These are phyloP conservation scores for Araneus ventricosus DNA, from an alignment of 1,140 invertebrate species.

Conservation along the genomic window DNA sequence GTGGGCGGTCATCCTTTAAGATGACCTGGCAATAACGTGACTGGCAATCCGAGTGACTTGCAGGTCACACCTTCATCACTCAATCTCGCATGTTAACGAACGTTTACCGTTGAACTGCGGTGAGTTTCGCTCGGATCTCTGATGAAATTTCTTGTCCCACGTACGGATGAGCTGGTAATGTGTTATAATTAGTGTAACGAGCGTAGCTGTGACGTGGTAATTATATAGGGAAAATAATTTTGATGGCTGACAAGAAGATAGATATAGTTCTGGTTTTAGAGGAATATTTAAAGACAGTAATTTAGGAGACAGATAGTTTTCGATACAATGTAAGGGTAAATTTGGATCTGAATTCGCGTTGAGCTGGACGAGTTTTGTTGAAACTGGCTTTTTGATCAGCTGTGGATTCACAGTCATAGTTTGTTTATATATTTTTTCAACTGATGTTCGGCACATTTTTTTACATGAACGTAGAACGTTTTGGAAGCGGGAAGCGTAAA, in stretches of 20 bases:
- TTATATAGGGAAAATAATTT: not conserved
- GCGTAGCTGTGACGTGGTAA: not conserved
- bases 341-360: no score
- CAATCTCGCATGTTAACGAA: conserved; percentile 12
- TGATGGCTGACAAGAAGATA: not conserved
- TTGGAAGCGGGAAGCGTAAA: no score
- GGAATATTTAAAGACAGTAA: no score
- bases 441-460: no score
- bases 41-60: not conserved
- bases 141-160: not conserved
- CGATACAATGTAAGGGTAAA: no score
- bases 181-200: not conserved
- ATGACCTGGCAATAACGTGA: conserved; percentile 48
- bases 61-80: conserved; percentile 45
- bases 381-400: no score
- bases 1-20: conserved; percentile 53
- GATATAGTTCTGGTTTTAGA: no score
- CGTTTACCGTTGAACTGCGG: conserved; percentile 24
- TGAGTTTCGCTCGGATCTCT: not conserved
- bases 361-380: no score
- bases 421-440: no score
- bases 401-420: no score
- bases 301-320: no score
- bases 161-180: not conserved
- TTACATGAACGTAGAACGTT: no score